phyloP scores from a whole-genome alignment of 1,140 invertebrate genomes.

The Bemisia tabaci region DNA sequence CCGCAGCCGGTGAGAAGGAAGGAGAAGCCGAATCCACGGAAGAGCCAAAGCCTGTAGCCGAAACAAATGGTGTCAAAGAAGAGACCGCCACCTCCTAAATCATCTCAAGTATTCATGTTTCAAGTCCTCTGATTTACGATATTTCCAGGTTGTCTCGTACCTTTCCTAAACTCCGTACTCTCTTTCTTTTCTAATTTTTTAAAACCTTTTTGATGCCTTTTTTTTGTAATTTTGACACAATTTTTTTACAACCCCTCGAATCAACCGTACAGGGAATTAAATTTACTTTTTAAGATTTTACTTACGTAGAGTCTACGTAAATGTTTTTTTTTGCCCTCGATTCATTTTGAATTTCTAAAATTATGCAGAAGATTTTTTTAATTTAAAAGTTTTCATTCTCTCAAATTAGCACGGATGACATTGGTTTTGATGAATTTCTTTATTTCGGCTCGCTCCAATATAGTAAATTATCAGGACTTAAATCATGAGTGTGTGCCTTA shows the following conservation, averaged over 20 bases:
- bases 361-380: conserved; percentile 1
- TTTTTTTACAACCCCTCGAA: background rate
- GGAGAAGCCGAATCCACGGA: background rate
- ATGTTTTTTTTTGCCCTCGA: background rate
- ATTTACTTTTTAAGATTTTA: background rate
- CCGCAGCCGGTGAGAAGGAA: background rate
- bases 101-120: background rate
- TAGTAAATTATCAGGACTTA: background rate
- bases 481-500: background rate
- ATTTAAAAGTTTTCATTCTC: background rate
- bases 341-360: background rate
- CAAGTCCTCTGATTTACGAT: background rate
- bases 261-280: background rate
- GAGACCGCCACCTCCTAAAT: background rate
- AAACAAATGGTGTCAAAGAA: background rate
- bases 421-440: background rate
- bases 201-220: background rate
- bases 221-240: background rate
- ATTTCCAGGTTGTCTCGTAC: too few relatives aligned
- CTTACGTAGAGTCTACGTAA: background rate
- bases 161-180: too few relatives aligned
- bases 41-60: background rate
- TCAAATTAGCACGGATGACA: background rate
- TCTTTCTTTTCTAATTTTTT: background rate
- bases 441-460: background rate